A percentile compares a stretch with the other conserved stretches of the same genome.
These are phyloP conservation scores for Pterocles burchelli DNA, from an alignment of 2,113 vertebrate species.

Conservation along the genomic window DNA sequence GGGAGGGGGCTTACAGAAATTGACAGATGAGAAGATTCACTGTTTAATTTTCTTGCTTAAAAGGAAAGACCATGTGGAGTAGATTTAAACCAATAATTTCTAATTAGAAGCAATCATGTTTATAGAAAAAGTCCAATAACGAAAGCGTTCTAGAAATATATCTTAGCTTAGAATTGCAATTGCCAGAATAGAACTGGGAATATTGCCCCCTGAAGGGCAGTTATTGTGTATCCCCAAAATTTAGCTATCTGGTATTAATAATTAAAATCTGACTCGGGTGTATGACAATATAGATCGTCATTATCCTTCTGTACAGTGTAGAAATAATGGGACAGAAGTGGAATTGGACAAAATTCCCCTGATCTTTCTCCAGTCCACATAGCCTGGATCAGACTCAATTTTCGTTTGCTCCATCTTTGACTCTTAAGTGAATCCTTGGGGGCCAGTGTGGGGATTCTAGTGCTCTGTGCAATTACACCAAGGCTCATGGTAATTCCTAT, in stretches of 20 bases:
- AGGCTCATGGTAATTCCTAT: not conserved
- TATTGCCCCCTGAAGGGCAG: not conserved
- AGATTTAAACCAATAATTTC: conserved; percentile 72
- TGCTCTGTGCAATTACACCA: not conserved
- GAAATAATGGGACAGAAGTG: not conserved
- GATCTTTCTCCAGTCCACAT: not conserved
- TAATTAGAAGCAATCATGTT: conserved; percentile 73
- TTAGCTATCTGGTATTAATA: conserved; percentile 22
- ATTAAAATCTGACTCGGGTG: not conserved
- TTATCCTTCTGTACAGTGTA: not conserved
- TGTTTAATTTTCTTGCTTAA: conserved; percentile 74
- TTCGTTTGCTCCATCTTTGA: not conserved
- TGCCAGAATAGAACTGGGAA: not conserved
- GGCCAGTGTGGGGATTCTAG: not conserved
- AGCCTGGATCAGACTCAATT: not conserved
- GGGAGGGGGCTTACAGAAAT: conserved; percentile 7
- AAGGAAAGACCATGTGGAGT: conserved; percentile 47
- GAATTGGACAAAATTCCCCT: not conserved
- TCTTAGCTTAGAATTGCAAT: conserved; percentile 8
- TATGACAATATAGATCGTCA: not conserved
- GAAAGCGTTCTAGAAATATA: conserved; percentile 40
- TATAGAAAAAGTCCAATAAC: conserved; percentile 54
- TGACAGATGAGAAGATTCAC: conserved; percentile 61
- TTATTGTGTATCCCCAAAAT: conserved; percentile 19
- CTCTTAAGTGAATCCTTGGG: not conserved